Evolutionary conservation across 2,113 vertebrate species (phyloP), one percentile per base, ranked within the genome.

Genomic region (Lutjanus erythropterus): DNA sequence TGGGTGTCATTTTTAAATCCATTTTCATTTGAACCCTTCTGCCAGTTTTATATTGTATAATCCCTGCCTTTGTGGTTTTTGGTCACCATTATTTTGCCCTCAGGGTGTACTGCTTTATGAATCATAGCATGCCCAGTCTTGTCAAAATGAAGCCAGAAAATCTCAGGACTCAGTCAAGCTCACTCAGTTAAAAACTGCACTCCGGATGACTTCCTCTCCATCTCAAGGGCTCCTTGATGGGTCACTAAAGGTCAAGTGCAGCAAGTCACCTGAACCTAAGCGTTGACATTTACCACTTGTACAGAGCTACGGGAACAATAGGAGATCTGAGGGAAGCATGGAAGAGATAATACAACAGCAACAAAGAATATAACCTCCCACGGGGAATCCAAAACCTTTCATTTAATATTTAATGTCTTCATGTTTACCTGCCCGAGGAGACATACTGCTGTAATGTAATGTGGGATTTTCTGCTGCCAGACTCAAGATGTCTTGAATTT

Each of bases 171-270:
- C 53, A 74, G 19, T 80, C 42, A 29, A 56, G 69, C 29, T 84
- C 71, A 58, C 47, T 69, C 68, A 10, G 39, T 72, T 81, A 44
- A 68, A 68, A 75, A 71, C 5, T 21, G 11, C 55, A 62, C 41
- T 68, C 52, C 2, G 12, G 23, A n/a, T 66, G 66, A 64, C 50
- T 75, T 67, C 19, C 52, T 41, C 25, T 49, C 46, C 73, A 64
- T 84, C 71, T 78, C 50, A 78, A 69, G 80, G 67, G 62, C 62
- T 78, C 46, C 65, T 65, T 80, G 72, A 78, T 47, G 49, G 68
- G 73, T 90, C 88, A 86, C 68, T 68, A 73, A 27, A 88, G 88
- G 83, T 78, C 86, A 93, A 88, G 75, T 87, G 84, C 72, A 88
- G 80, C 72, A 81, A 79, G 80, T 89, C 85, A 87, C 78, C 81